Percentiles rank a stretch among this genome's conserved stretches.
Conservation (phyloP, 2,797 vertebrate genomes). For the Chrosomus eos region DNA sequence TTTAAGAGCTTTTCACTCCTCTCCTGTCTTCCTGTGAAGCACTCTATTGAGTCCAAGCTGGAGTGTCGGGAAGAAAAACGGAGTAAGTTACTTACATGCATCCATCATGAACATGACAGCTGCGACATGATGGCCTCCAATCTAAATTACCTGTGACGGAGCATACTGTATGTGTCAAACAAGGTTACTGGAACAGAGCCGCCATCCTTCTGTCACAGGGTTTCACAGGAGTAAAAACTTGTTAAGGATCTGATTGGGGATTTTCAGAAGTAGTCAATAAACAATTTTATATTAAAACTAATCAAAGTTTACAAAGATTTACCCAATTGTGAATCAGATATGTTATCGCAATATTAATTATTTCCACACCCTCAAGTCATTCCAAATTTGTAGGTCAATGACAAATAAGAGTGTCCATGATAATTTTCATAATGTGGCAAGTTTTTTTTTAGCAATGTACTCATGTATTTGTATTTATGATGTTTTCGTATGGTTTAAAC, state of each 20-base stretch:
- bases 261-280: background rate
- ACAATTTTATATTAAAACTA: background rate
- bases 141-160: slow-evolving; percentile 10
- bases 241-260: background rate
- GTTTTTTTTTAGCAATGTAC: background rate
- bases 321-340: background rate
- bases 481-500: background rate
- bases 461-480: background rate
- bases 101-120: slow-evolving; percentile 22
- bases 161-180: slow-evolving; percentile 12
- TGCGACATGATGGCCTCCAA: background rate
- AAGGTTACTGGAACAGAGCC: background rate
- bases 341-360: background rate
- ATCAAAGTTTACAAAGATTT: background rate
- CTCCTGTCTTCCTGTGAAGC: background rate
- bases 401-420: background rate
- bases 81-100: slow-evolving; percentile 9
- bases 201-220: background rate
- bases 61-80: background rate
- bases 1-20: slow-evolving; percentile 9
- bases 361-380: background rate
- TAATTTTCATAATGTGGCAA: background rate
- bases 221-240: background rate
- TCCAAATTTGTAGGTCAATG: background rate
- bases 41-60: background rate